Percentiles rank a stretch among this genome's conserved stretches.
phyloP scores from a whole-genome alignment of 2,797 vertebrate species.

The Helarctos malayanus region DNA sequence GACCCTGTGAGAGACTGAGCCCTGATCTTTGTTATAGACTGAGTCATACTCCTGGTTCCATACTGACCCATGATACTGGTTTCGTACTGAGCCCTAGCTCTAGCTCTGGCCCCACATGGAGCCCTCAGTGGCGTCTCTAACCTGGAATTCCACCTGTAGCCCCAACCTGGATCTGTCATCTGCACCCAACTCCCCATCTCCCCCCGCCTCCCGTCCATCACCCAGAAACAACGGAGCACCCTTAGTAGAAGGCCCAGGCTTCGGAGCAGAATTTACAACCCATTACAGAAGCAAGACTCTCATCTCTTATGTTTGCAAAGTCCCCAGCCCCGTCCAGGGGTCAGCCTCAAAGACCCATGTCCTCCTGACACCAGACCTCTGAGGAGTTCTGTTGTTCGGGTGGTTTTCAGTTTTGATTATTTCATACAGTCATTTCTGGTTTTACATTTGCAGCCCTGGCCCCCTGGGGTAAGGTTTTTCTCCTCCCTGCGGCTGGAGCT shows the following conservation, averaged over 20 bases:
- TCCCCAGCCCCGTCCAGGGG: neutral
- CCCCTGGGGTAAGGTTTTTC: conserved; percentile 21
- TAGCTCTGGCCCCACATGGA: neutral
- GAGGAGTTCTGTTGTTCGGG: conserved; percentile 22
- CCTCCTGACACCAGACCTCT: neutral
- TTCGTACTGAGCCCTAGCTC: neutral
- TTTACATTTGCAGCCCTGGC: conserved; percentile 38
- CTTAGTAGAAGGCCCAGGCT: neutral
- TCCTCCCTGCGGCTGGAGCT: conserved; percentile 57
- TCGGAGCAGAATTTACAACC: neutral
- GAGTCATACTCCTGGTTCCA: neutral
- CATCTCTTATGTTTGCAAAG: neutral
- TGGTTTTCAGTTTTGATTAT: conserved; percentile 50
- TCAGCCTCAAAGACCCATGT: neutral
- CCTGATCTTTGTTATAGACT: neutral
- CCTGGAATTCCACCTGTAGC: neutral
- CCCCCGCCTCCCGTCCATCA: neutral
- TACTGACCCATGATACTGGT: neutral
- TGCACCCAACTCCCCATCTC: neutral
- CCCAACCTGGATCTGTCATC: neutral
- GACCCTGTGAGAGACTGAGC: neutral
- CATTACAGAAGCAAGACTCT: neutral
- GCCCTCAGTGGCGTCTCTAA: neutral
- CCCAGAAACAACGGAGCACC: neutral
- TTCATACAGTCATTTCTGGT: conserved; percentile 61